Percentiles rank a stretch among this genome's conserved stretches.
phyloP scores from a whole-genome alignment of 2,113 vertebrate genomes.

The Camelus dromedarius region DNA sequence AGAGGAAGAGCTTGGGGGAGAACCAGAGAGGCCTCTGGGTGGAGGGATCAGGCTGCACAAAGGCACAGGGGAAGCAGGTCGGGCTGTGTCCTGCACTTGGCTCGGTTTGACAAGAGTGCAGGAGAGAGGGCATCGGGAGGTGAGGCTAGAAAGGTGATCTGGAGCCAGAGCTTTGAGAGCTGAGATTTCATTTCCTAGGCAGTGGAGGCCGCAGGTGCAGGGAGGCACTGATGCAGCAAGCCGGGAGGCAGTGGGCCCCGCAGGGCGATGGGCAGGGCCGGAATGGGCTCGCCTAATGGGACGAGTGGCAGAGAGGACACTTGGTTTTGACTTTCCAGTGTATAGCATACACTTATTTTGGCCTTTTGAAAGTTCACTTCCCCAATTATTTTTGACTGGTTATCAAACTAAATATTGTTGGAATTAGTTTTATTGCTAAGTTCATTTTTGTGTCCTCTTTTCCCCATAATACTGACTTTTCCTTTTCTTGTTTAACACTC shows the following conservation, averaged over 20 bases:
- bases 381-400: not conserved
- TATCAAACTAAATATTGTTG: not conserved
- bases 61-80: not conserved
- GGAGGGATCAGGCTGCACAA: not conserved
- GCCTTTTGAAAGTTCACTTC: constrained; percentile 6
- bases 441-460: not conserved
- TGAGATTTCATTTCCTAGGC: not conserved
- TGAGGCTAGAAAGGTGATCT: not conserved
- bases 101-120: not conserved
- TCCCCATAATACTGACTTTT: not conserved
- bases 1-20: constrained; percentile 17
- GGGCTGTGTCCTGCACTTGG: not conserved
- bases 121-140: not conserved
- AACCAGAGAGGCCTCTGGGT: not conserved
- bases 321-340: constrained; percentile 8
- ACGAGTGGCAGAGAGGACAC: not conserved
- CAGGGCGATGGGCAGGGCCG: not conserved
- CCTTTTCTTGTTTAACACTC: not conserved
- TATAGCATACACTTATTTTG: not conserved
- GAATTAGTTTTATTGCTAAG: constrained; percentile 14
- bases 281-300: not conserved
- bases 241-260: not conserved
- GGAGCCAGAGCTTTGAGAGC: not conserved
- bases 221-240: not conserved
- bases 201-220: not conserved